phyloP scores from a whole-genome alignment of 2,797 vertebrate species.

The Sebastes vulpes region DNA sequence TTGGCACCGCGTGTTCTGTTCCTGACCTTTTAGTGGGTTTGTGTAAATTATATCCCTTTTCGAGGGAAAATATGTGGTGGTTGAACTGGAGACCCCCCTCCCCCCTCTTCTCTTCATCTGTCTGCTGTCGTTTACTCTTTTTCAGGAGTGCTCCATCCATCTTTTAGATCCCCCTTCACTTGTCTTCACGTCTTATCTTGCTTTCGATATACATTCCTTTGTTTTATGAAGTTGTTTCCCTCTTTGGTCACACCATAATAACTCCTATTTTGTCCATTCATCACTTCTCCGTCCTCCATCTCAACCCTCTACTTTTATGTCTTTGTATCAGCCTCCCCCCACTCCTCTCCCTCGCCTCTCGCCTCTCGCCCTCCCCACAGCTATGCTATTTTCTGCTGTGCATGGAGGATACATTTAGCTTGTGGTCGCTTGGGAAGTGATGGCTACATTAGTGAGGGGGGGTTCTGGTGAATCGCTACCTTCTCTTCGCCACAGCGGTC shows the following conservation, averaged over 20 bases:
- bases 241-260: constrained; percentile 21
- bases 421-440: constrained; percentile 78
- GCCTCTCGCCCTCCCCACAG: constrained; percentile 49
- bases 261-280: constrained; percentile 38
- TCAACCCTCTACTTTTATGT: constrained; percentile 32
- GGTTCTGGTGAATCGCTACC: constrained; percentile 65
- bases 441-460: constrained; percentile 59
- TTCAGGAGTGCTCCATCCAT: constrained; percentile 32
- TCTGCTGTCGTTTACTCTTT: constrained; percentile 44
- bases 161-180: constrained; percentile 23
- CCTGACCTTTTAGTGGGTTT: constrained; percentile 81
- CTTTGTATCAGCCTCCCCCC: constrained; percentile 30
- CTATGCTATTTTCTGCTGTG: constrained; percentile 75
- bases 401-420: constrained; percentile 82
- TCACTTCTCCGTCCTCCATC: constrained; percentile 29
- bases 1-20: constrained; percentile 69
- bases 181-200: constrained; percentile 6
- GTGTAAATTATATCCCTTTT: constrained; percentile 84
- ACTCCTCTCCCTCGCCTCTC: neutral
- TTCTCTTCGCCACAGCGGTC: constrained; percentile 53
- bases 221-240: constrained; percentile 27
- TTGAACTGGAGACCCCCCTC: constrained; percentile 54
- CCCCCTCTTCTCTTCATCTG: constrained; percentile 8
- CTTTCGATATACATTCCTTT: constrained; percentile 14
- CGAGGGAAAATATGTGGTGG: constrained; percentile 82